Evolutionary conservation across 2,888 invertebrate species (phyloP).

Genomic region (Crematogaster levior): DNA sequence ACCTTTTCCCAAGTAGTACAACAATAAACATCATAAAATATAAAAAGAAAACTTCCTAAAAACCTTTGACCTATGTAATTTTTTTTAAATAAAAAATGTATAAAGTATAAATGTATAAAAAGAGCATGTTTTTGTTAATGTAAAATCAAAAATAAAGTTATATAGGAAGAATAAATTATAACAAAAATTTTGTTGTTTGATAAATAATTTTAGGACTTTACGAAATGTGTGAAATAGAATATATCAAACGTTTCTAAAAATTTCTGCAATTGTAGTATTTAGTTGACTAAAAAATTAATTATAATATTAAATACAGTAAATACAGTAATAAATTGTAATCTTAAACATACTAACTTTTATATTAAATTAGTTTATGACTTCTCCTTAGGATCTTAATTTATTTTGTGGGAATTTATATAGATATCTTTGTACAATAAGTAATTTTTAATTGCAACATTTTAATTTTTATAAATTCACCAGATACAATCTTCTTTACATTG

Average conservation of each 20-base stretch:
- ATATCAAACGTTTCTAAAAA: not conserved
- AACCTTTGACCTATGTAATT: not conserved
- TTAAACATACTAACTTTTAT: not conserved
- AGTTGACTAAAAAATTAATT: not conserved
- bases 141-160: slow-evolving; percentile 10
- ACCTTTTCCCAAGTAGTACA: not conserved
- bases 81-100: not conserved
- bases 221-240: not conserved
- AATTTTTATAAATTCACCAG: not conserved
- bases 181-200: not conserved
- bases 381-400: not conserved
- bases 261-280: not conserved
- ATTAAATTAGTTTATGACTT: not conserved
- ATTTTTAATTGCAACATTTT: not conserved
- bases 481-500: not conserved
- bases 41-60: not conserved
- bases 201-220: too few relatives aligned
- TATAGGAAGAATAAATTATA: not conserved
- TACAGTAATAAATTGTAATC: not conserved
- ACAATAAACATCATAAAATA: not conserved
- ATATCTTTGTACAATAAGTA: slow-evolving; percentile 1
- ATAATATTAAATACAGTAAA: not conserved
- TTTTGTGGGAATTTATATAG: not conserved
- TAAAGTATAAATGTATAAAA: not conserved
- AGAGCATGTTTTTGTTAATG: not conserved